Evolutionary conservation across 2,113 vertebrate genomes (phyloP).

Genomic region (Microtus pennsylvanicus): DNA sequence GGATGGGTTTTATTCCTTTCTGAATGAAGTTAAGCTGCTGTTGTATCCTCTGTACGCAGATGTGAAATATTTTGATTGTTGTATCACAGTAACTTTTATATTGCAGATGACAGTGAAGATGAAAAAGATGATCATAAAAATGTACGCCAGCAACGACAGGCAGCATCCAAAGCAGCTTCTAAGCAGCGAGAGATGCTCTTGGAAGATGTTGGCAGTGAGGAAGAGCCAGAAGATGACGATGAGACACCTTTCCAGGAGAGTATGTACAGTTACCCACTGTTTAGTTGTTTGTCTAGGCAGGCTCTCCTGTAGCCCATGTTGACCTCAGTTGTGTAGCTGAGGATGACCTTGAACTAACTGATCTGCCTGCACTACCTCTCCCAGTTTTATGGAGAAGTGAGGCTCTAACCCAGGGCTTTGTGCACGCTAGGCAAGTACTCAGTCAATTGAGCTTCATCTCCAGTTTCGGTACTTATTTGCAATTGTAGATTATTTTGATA

Average conservation of each 20-base stretch:
- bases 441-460: neutral
- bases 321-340: neutral
- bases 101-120: conserved; percentile 96
- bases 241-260: conserved; percentile 94
- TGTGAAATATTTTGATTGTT: neutral
- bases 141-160: conserved; percentile 96
- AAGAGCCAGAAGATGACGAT: conserved; percentile 95
- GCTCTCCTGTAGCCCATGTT: neutral
- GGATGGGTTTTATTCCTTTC: neutral
- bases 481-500: neutral
- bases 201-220: conserved; percentile 96
- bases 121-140: conserved; percentile 97
- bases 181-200: conserved; percentile 98
- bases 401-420: neutral
- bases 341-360: neutral
- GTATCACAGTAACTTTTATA: conserved; percentile 57
- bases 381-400: neutral
- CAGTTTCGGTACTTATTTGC: neutral
- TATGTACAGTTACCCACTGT: conserved; percentile 83
- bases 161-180: conserved; percentile 97
- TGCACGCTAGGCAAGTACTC: neutral
- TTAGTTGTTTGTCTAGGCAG: neutral
- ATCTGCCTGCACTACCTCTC: neutral
- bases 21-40: neutral
- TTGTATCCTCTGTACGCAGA: neutral